Conservation (phyloP, 2,888 invertebrate species). For the Nowickia ferox region DNA sequence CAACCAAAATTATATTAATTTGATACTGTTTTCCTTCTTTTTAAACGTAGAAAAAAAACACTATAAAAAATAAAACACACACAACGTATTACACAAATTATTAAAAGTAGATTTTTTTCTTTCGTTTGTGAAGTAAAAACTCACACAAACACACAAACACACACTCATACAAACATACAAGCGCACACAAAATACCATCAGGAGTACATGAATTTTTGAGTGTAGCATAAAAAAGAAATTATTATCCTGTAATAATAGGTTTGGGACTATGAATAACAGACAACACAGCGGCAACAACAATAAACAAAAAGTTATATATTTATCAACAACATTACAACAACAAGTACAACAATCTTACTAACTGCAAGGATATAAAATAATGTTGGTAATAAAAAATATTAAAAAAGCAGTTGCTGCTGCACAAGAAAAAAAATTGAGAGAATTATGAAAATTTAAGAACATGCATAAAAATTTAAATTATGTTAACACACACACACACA, state of each 20-base stretch:
- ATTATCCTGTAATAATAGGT: slow-evolving; percentile 67
- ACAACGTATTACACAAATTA: slow-evolving; percentile 59
- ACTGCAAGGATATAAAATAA: slow-evolving; percentile 51
- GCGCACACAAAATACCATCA: slow-evolving; percentile 12
- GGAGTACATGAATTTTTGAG: slow-evolving; percentile 34
- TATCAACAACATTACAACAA: slow-evolving; percentile 19
- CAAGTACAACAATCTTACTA: slow-evolving; percentile 56
- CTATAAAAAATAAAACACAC: slow-evolving; percentile 2
- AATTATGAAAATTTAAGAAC: slow-evolving; percentile 24
- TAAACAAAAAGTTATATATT: slow-evolving; percentile 26
- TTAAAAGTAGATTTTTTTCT: slow-evolving; percentile 36
- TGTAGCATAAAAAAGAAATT: slow-evolving; percentile 60
- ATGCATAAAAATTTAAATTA: slow-evolving; percentile 3
- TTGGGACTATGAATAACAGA: slow-evolving; percentile 60
- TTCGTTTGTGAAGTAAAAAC: slow-evolving; percentile 12
- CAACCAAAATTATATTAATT: slow-evolving; percentile 70
- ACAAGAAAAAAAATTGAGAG: slow-evolving; percentile 7
- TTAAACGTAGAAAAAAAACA: slow-evolving; percentile 11
- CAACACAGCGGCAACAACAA: slow-evolving; percentile 26
- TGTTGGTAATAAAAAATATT: slow-evolving; percentile 25
- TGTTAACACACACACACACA: neutral
- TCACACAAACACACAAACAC: neutral
- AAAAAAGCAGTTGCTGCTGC: neutral
- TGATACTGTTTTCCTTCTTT: slow-evolving; percentile 44
- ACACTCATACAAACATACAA: neutral